Base-by-base conservation (phyloP, 1,140 invertebrate species). In the Papilio polytes region DNA sequence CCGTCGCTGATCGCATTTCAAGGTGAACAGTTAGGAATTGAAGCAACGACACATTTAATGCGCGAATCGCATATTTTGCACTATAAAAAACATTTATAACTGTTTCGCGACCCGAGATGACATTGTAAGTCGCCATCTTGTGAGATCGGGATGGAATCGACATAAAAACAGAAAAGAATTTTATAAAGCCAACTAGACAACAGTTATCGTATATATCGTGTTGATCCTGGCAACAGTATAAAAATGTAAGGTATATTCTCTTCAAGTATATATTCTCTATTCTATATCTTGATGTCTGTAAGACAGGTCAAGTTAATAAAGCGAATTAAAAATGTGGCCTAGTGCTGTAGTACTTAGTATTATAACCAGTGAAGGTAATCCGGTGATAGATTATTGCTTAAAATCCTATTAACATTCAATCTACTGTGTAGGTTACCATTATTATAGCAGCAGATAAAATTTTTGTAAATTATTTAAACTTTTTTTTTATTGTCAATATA, bases 21-120 rank as follows among this genome's bases (percentile, higher is more conserved):
- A 78, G 77, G 77, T 78, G 53, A 78, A 78, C 41, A 76, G 74
- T 76, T 76, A 76, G 74, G 46, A 48, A 76, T 76, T 76, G 74
- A 73, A 73, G 72, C 74, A 76, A 76, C 44, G 74, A 76, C 74
- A 76, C 74, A 51, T 76, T 76, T 76, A 76, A 76, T 76, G 74
- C 74, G 20, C 46, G 44, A 48, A 76, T 51, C 74, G 46, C 74
- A 76, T 76, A 51, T 51, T 76, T 51, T 76, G 46, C 44, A n/a
- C 46, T 22, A 44, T 41, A 74, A 74, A 36, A 74, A 44, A 74
- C 22, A 70, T 31, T 70, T 4, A 70, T 70, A 70, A 70, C 63
- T 31, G 63, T 70, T 31, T 26, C 63, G 22, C 63, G 63, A 70
- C 13, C 22, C 3, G 26, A 70, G 63, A 70, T 22, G 20, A 26